Evolutionary conservation across 1,140 invertebrate genomes (phyloP).

Genomic region (Platyscapa corneri): DNA sequence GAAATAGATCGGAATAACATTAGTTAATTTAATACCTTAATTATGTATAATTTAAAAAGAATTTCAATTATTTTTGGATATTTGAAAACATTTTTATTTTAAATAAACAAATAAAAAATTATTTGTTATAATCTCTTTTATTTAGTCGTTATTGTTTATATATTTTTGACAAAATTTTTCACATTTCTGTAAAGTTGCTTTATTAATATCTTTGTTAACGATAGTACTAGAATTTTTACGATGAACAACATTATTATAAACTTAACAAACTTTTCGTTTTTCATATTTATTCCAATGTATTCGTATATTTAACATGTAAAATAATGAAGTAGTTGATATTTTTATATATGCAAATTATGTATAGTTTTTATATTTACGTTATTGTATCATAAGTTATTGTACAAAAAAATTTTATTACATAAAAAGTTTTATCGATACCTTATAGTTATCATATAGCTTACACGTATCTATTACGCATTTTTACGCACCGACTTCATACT

Average conservation of each 20-base stretch:
- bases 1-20: too few species aligned
- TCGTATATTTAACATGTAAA: background rate
- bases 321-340: background rate
- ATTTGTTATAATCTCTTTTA: background rate
- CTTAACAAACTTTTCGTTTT: slow-evolving; percentile 27
- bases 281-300: background rate
- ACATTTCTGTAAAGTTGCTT: background rate
- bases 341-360: background rate
- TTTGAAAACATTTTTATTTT: too few species aligned
- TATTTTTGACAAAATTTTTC: background rate
- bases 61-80: too few species aligned
- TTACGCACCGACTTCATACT: too few species aligned
- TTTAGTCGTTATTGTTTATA: background rate
- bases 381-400: background rate
- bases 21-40: too few species aligned
- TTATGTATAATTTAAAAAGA: too few species aligned
- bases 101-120: too few species aligned
- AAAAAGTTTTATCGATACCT: background rate
- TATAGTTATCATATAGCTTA: too few species aligned
- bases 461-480: too few species aligned
- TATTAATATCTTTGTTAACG: slow-evolving; percentile 20
- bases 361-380: background rate
- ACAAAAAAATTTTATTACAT: background rate
- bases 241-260: slow-evolving; percentile 30
- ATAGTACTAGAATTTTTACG: slow-evolving; percentile 7